Conservation (phyloP, 2,888 invertebrate genomes). For the Cybosia mesomella region DNA sequence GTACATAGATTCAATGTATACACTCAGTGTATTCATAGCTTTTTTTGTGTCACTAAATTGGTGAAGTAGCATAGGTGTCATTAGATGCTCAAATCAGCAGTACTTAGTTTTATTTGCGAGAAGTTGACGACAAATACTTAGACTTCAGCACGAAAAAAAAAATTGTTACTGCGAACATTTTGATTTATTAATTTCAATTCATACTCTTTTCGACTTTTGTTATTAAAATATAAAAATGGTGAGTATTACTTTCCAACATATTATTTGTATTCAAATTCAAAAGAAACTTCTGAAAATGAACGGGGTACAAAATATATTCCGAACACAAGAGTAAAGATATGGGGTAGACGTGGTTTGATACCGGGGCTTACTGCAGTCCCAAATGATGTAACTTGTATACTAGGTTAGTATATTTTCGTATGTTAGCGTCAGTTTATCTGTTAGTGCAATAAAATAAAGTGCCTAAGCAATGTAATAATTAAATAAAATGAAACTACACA, state of each 20-base stretch:
- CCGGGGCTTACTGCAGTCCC: conserved; percentile 9
- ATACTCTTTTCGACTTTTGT: background rate
- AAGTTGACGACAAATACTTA: too few species aligned
- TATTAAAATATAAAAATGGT: background rate
- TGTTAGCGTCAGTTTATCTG: background rate
- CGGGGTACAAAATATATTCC: conserved; percentile 9
- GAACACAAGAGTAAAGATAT: conserved; percentile 8
- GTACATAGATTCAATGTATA: too few species aligned
- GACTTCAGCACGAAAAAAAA: too few species aligned
- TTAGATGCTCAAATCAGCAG: too few species aligned
- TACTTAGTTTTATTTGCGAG: too few species aligned
- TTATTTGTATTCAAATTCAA: conserved; percentile 2
- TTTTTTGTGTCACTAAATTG: too few species aligned
- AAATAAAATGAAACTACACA: background rate
- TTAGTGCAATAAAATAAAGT: background rate
- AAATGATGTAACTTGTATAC: conserved; percentile 20
- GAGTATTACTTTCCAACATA: background rate
- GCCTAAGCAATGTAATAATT: background rate
- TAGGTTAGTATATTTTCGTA: background rate
- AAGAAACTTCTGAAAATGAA: background rate
- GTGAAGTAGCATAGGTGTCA: too few species aligned
- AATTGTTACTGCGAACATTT: background rate
- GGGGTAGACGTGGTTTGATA: conserved; percentile 1
- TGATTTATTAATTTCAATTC: background rate
- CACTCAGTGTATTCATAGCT: too few species aligned